Percentiles rank a stretch among this genome's conserved stretches.
Conservation (phyloP, 2,113 vertebrate species). For the Channa argus region DNA sequence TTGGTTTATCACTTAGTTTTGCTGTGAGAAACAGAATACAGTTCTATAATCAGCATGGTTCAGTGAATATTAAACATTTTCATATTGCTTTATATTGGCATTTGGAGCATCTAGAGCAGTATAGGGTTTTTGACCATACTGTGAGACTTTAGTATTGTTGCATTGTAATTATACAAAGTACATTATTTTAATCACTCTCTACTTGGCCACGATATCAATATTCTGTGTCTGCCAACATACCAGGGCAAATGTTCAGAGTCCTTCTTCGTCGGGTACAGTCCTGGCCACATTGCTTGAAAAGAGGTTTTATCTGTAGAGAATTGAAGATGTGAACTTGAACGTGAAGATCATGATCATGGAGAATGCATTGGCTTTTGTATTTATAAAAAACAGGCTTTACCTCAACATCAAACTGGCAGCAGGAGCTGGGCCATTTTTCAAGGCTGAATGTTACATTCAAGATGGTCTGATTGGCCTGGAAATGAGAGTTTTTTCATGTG, state of each 20-base stretch:
- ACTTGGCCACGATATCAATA: too few relatives aligned
- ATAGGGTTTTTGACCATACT: too few relatives aligned
- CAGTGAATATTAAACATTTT: too few relatives aligned
- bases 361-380: neutral
- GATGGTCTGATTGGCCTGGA: constrained; percentile 48
- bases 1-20: rapidly evolving
- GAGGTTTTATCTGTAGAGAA: constrained; percentile 77
- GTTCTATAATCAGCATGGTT: neutral
- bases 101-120: too few relatives aligned
- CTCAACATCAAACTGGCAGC: constrained; percentile 74
- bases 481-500: neutral
- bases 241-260: constrained; percentile 43
- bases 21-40: constrained; percentile 25
- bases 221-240: constrained; percentile 9
- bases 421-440: constrained; percentile 62
- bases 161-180: too few relatives aligned
- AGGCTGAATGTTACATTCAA: constrained; percentile 67
- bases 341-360: neutral
- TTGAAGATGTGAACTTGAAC: neutral
- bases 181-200: too few relatives aligned
- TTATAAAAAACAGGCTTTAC: constrained; percentile 41
- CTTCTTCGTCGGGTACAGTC: constrained; percentile 68
- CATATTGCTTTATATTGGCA: too few relatives aligned
- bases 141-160: too few relatives aligned
- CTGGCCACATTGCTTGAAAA: constrained; percentile 72